Evolutionary conservation across 2,797 vertebrate species (phyloP), one percentile per base, ranked within the genome.

Genomic region (Vipera ursinii): DNA sequence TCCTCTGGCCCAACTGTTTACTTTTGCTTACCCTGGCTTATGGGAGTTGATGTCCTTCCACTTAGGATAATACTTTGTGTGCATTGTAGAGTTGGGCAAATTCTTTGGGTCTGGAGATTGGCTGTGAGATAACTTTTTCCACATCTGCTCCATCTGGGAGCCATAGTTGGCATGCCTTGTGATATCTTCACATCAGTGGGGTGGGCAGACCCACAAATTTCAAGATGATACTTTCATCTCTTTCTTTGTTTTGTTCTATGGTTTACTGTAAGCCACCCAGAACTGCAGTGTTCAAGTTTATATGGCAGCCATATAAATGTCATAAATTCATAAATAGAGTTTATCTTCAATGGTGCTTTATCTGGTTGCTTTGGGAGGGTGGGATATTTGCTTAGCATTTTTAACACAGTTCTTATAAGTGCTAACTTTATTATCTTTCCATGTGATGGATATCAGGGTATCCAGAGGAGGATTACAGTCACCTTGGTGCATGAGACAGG

Each of bases 401-500:
- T 24, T 24, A 6, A 28, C 20, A 60, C 48, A 82, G 32, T 60
- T 56, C 38, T 82, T 95, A 20, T 57, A 96, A 96, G 57, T 17
- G 0, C 56, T 91, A 28, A 85, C 55, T 78, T 0, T 14, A 53
- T 86, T 63, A 82, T 95, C 24, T 95, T 88, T 92, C 44, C 92
- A 26, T 60, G 22, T 87, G 1, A 1, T 0, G 24, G 91, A 22
- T 57, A 61, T 38, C 96, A 99, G 99, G 99, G 99, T 93, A 99
- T 99, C 92, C 99, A 99, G 97, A 98, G 99, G 93, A 98, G 99
- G 95, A 98, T 99, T 93, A 98, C 98, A 0, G 98, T 99, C 78
- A 99, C 99, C 0, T 98, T 99, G 89, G 98, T 99, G 57, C 99
- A 99, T 0, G 99, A 99, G 95, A 98, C 99, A 0, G 99, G 98